Evolutionary conservation across 2,888 invertebrate genomes (phyloP).

Genomic region (Patella depressa): DNA sequence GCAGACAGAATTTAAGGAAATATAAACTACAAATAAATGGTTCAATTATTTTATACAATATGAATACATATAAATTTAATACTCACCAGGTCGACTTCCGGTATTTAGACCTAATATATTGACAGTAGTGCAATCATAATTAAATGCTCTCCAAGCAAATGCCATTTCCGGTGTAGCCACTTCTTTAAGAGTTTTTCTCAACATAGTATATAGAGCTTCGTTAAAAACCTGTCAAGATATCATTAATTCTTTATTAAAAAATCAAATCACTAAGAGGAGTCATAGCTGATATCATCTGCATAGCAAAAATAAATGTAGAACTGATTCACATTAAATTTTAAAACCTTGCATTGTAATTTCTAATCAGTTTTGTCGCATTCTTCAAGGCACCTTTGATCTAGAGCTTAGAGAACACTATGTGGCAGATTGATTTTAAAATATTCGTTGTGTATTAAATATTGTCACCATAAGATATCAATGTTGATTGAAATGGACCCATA

Average conservation of each 20-base stretch:
- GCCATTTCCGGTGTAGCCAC: slow-evolving; percentile 64
- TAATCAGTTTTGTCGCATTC: too few relatives aligned
- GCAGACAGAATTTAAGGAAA: too few relatives aligned
- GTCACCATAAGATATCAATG: neutral
- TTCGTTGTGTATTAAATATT: neutral
- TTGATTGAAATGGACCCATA: neutral
- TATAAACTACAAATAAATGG: too few relatives aligned
- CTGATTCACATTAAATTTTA: too few relatives aligned
- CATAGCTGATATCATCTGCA: too few relatives aligned
- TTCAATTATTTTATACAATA: too few relatives aligned
- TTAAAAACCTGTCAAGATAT: slow-evolving; percentile 60
- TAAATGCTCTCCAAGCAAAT: slow-evolving; percentile 69
- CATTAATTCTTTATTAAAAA: too few relatives aligned
- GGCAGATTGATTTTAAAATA: neutral
- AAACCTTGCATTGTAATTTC: too few relatives aligned
- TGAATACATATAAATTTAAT: neutral
- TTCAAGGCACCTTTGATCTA: too few relatives aligned
- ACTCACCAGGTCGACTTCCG: slow-evolving; percentile 65
- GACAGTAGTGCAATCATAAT: slow-evolving; percentile 63
- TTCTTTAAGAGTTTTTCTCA: slow-evolving; percentile 62
- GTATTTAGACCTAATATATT: slow-evolving; percentile 60
- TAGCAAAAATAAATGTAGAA: too few relatives aligned
- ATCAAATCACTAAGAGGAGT: too few relatives aligned
- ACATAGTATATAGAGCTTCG: slow-evolving; percentile 64
- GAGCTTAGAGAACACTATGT: slow-evolving; percentile 11